A percentile compares a stretch with the other conserved stretches of the same genome.
phyloP scores from a whole-genome alignment of 2,888 invertebrate genomes.

The Cantharis lateralis region DNA sequence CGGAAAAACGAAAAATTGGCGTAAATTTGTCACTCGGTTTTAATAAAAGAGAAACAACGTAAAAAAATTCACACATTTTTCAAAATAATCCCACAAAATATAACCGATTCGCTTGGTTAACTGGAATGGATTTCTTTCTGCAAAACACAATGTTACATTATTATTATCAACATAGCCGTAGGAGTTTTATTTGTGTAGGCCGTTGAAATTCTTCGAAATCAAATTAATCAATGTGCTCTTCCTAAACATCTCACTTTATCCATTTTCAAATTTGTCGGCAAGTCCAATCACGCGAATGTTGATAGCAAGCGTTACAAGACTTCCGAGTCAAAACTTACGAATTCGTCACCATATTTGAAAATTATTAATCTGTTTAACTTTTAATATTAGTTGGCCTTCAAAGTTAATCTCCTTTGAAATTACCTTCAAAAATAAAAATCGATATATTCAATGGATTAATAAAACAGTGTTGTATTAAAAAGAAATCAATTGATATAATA shows the following conservation, averaged over 20 bases:
- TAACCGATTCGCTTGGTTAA: too few relatives aligned
- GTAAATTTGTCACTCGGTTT: slow-evolving; percentile 14
- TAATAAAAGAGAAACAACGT: not conserved
- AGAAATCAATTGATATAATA: not conserved
- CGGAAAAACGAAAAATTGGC: slow-evolving; percentile 25
- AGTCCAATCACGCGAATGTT: too few relatives aligned
- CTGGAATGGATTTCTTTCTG: not conserved
- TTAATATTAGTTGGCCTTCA: not conserved
- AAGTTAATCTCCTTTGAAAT: not conserved
- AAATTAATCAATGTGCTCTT: not conserved
- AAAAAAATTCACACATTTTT: not conserved
- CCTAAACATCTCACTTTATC: not conserved
- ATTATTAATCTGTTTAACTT: not conserved
- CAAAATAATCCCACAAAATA: not conserved
- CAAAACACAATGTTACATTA: not conserved
- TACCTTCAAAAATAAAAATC: not conserved
- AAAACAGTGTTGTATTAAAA: not conserved
- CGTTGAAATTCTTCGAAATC: not conserved
- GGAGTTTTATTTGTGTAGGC: not conserved
- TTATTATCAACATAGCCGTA: not conserved
- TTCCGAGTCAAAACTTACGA: not conserved
- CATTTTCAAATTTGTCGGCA: not conserved
- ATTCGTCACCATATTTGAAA: not conserved
- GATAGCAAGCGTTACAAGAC: not conserved
- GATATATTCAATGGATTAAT: not conserved